These are phyloP conservation scores for Chionoecetes opilio DNA, from an alignment of 1,140 invertebrate genomes.

Conservation along the genomic window DNA sequence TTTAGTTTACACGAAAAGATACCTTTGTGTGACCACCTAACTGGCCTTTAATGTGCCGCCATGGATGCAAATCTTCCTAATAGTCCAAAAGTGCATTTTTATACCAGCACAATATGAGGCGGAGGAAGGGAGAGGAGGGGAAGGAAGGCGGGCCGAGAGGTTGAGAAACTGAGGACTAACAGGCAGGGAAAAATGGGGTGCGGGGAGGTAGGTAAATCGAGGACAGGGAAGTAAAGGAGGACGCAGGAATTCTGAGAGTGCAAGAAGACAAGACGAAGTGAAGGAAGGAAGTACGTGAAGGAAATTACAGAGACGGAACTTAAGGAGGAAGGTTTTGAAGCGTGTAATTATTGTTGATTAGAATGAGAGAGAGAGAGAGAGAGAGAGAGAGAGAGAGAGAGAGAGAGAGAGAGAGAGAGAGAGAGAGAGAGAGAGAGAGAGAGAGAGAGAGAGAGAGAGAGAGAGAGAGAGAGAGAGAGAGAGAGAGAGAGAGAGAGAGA, in stretches of 20 bases:
- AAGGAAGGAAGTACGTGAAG: not conserved
- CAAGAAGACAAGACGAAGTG: too few relatives aligned
- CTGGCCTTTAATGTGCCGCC: not conserved
- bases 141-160: not conserved
- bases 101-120: not conserved
- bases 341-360: slow-evolving; percentile 9
- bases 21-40: not conserved
- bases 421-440: too few relatives aligned
- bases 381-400: not conserved
- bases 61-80: not conserved
- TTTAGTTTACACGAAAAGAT: not conserved
- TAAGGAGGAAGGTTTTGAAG: not conserved
- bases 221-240: not conserved
- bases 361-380: not conserved
- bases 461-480: too few relatives aligned
- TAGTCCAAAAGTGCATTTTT: not conserved
- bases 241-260: not conserved
- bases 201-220: not conserved
- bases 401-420: slow-evolving; percentile 4
- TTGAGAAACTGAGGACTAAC: not conserved
- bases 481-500: too few relatives aligned
- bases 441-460: too few relatives aligned
- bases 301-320: not conserved
- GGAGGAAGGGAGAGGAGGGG: not conserved
- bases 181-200: not conserved